Evolutionary conservation across 2,888 invertebrate genomes (phyloP).

Genomic region (Scaptomyza polygonia): DNA sequence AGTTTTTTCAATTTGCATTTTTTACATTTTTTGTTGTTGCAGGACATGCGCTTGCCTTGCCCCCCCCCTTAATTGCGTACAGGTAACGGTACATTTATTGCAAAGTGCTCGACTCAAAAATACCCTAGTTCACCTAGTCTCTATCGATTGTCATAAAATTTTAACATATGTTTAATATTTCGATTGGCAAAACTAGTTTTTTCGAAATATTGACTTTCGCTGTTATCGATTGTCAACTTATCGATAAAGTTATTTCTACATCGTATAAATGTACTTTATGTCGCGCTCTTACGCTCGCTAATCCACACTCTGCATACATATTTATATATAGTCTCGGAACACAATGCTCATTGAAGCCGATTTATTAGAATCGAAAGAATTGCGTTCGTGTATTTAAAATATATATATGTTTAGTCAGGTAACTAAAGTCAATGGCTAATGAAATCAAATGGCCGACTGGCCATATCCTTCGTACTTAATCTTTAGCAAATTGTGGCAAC

Average conservation of each 20-base stretch:
- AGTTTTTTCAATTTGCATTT: neutral
- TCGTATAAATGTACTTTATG: neutral
- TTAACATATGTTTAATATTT: too few relatives aligned
- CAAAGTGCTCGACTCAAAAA: neutral
- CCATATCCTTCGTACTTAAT: slow-evolving; percentile 46
- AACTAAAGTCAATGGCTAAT: slow-evolving; percentile 48
- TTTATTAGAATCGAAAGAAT: neutral
- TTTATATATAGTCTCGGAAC: too few relatives aligned
- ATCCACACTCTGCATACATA: too few relatives aligned
- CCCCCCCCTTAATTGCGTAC: slow-evolving; percentile 9
- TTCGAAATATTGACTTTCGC: too few relatives aligned
- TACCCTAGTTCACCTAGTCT: neutral
- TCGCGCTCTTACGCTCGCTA: too few relatives aligned
- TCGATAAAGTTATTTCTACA: neutral
- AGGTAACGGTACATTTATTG: slow-evolving; percentile 33
- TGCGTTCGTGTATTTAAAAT: neutral
- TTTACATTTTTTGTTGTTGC: neutral
- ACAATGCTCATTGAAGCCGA: neutral
- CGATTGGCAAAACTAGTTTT: too few relatives aligned
- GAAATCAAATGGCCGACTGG: slow-evolving; percentile 58
- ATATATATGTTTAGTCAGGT: too few relatives aligned
- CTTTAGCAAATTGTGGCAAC: slow-evolving; percentile 39
- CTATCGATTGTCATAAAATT: too few relatives aligned
- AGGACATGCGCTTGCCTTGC: neutral
- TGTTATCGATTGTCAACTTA: neutral